These are phyloP conservation scores for Drosophila tropicalis DNA, from an alignment of 1,140 invertebrate species.

Conservation along the genomic window DNA sequence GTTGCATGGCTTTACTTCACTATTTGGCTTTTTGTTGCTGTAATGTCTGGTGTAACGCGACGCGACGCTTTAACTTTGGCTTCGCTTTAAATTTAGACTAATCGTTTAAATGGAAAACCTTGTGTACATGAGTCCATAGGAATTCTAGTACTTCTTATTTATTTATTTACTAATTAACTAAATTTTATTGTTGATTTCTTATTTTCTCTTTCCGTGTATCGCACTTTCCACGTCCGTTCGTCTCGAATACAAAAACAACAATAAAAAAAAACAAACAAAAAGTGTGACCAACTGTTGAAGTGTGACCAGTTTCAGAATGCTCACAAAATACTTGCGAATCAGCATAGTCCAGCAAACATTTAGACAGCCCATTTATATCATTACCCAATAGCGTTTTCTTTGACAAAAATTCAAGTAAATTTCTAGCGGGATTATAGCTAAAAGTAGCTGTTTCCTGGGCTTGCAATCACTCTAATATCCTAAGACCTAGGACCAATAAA, in stretches of 20 bases:
- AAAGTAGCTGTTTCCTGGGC: too few relatives aligned
- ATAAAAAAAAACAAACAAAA: neutral
- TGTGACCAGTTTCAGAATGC: too few relatives aligned
- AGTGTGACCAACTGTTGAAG: neutral
- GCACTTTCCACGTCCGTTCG: neutral
- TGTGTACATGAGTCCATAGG: neutral
- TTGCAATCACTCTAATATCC: too few relatives aligned
- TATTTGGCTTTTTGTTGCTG: neutral
- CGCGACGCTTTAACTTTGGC: neutral
- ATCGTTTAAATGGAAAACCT: neutral
- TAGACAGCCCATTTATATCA: too few relatives aligned
- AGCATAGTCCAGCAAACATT: too few relatives aligned
- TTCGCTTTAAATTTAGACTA: neutral
- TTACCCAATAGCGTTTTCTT: too few relatives aligned
- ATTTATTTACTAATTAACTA: conserved; percentile 1
- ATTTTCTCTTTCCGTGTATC: conserved; percentile 1
- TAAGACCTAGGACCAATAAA: too few relatives aligned
- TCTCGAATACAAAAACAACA: conserved; percentile 1
- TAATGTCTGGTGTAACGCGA: conserved; percentile 2
- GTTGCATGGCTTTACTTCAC: neutral
- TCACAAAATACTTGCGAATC: too few relatives aligned
- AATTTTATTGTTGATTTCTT: neutral
- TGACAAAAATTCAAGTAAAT: too few relatives aligned
- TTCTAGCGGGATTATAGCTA: too few relatives aligned
- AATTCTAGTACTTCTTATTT: neutral